Evolutionary conservation across 2,113 vertebrate species (phyloP), one percentile per base, ranked within the genome.

Genomic region (Pionites leucogaster): DNA sequence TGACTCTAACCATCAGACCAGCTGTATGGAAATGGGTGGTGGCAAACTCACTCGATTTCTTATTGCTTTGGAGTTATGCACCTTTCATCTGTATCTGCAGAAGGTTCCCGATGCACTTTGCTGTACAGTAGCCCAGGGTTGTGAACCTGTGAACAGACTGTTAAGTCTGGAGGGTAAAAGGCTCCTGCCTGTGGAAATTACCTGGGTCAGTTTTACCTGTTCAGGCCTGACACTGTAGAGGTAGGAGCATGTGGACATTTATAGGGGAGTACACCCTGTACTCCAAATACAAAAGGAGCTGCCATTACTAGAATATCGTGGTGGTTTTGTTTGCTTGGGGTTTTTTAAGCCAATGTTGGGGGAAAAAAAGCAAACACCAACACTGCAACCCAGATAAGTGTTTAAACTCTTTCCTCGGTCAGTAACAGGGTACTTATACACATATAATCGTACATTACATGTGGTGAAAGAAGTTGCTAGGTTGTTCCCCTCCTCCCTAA

Each of bases 391-490:
- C 33, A 18, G 11, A 0, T n/a, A 57, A 49, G n/a, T 35, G 23
- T 74, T 84, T 78, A n/a, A 53, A 28, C 20, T n/a, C 35, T 35
- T 64, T 60, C 57, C 16, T 57, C 47, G 22, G 72, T 33, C 33
- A 37, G 27, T 91, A 75, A 77, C 67, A 74, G 83, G 69, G 65
- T 31, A 85, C 35, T 35, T 42, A 23, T 14, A 57, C 55, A n/a
- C 33, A 57, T 75, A 39, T 17, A 5, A 37, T 84, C 65, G 17
- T 53, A 35, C 47, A 25, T 81, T 55, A 0, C 69, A 60, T 92
- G 53, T 94, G 35, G 85, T 63, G 65, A 91, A 96, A 86, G 25
- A 41, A 95, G 44, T 19, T 39, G 11, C 49, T 39, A 64, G 18
- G 25, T 35, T 90, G n/a, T 63, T 88, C 9, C 60, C 17, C 13